These are phyloP conservation scores for Danio rerio DNA, from an alignment of 2,113 vertebrate species.

Conservation along the genomic window GRCz12tu NC_133178.1:42134001-42134500, in stretches of 20 bases:
- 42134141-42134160: conserved; percentile 75
- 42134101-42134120: background rate
- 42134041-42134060: background rate
- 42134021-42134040: background rate
- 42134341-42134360: conserved; percentile 58
- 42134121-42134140: no score
- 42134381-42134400: conserved; percentile 54
- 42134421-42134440: conserved; percentile 74
- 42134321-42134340: conserved; percentile 62
- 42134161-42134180: conserved; percentile 86
- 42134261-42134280: conserved; percentile 39
- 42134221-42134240: conserved; percentile 53
- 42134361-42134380: conserved; percentile 7
- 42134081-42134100: background rate
- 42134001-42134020: no score
- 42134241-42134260: conserved; percentile 23
- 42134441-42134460: conserved; percentile 80
- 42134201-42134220: conserved; percentile 68
- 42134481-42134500: conserved; percentile 77
- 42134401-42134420: conserved; percentile 59
- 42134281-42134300: conserved; percentile 58
- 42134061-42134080: background rate
- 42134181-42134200: conserved; percentile 84
- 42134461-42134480: conserved; percentile 81
- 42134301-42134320: conserved; percentile 63